Base-by-base conservation (phyloP, 2,797 vertebrate genomes). In the Lates japonicus region DNA sequence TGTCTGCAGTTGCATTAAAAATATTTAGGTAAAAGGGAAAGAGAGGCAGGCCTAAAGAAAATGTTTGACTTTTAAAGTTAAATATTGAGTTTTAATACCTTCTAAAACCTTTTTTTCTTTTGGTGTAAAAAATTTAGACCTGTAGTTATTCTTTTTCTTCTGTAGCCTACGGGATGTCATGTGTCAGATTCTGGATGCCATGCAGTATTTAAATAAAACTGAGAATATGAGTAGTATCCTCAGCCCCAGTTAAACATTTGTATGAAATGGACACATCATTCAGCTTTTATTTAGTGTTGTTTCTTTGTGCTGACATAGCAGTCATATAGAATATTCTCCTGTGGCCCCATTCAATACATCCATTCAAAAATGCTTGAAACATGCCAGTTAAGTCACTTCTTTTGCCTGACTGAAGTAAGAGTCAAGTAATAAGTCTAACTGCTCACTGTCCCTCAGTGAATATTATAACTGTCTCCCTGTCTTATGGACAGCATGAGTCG, bases 371-470 rank as follows among this genome's bases (percentile, higher is more conserved):
- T 16, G 10, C 70, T 61, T n/a, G 7, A 19, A 60, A 74, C 51
- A 31, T 46, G 31, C 61, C 48, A 80, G 31, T 76, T 60, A 39
- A 63, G 42, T 62, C 80, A 62, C 14, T 46, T 29, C 29, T 41
- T 68, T 39, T 59, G 31, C 49, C 57, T 46, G 9, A 57, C 22
- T 17, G 25, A 78, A 49, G 8, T 16, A 64, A 19, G 20, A 7
- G 1, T 52, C 20, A 46, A 31, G 63, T 46, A 35, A 33, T 12
- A 9, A 0, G 0, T 0, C 37, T 4, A n/a, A 41, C 6, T 17
- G 58, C 37, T 59, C n/a, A 16, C 48, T 42, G 49, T 49, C 58
- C 41, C 55, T 2, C 11, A 17, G 20, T 25, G 17, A 41, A 25
- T 39, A 49, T 41, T 39, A 22, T 6, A 29, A 63, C 61, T 48